phyloP scores from a whole-genome alignment of 2,888 invertebrate species.

The Cloeon dipterum region DNA sequence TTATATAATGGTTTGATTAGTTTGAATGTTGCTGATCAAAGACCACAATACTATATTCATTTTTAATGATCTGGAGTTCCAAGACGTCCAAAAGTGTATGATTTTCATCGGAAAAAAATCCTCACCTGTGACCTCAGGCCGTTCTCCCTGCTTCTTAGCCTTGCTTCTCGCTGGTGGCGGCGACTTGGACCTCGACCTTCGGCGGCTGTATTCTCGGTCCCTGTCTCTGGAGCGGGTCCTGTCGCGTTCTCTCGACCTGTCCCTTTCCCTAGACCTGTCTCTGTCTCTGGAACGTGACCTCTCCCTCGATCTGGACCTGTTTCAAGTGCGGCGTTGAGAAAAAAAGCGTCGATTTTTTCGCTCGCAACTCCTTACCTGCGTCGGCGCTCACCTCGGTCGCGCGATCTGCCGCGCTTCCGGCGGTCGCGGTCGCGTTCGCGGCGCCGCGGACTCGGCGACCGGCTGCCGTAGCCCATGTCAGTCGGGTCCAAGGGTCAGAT shows the following conservation, averaged over 20 bases:
- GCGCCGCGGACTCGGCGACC: constrained; percentile 22
- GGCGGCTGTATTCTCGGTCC: constrained; percentile 6
- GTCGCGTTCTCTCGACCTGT: constrained; percentile 7
- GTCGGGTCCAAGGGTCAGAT: too few species aligned
- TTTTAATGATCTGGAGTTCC: too few species aligned
- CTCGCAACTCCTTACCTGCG: too few species aligned
- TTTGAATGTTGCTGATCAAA: too few species aligned
- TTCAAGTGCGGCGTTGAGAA: too few species aligned
- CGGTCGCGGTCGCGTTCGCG: constrained; percentile 23
- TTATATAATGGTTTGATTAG: too few species aligned
- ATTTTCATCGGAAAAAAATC: too few species aligned
- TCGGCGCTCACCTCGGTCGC: constrained; percentile 14
- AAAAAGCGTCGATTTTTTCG: too few species aligned
- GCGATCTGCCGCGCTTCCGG: constrained; percentile 20
- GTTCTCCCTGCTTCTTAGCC: too few species aligned
- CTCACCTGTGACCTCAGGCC: too few species aligned
- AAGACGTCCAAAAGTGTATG: too few species aligned
- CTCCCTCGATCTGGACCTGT: constrained; percentile 19
- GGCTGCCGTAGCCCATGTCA: constrained; percentile 30
- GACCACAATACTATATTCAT: too few species aligned
- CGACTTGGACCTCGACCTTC: constrained; percentile 16
- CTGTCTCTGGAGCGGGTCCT: constrained; percentile 7
- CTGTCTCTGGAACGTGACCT: constrained; percentile 10
- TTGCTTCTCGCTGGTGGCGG: constrained; percentile 7
- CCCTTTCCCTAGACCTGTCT: constrained; percentile 7